Percentiles rank a stretch among this genome's conserved stretches.
phyloP scores from a whole-genome alignment of 2,888 invertebrate species.

The Ptilodon capucinus region DNA sequence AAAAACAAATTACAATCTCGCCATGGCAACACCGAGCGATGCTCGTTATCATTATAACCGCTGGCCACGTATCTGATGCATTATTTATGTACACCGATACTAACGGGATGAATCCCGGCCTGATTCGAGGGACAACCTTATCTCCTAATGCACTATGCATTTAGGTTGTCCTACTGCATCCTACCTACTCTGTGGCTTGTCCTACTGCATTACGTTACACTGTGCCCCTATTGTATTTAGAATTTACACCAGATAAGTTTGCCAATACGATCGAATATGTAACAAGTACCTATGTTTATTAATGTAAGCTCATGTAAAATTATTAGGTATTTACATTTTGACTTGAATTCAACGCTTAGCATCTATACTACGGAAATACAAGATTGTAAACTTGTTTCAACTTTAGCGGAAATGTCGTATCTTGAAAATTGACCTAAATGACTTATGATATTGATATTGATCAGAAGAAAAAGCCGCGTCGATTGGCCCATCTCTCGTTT shows the following conservation, averaged over 20 bases:
- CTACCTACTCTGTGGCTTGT: neutral
- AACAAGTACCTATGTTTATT: neutral
- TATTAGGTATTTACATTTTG: neutral
- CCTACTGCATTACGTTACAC: neutral
- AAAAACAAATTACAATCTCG: neutral
- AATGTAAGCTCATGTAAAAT: neutral
- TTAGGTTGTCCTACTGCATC: slow-evolving; percentile 10
- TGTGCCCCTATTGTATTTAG: neutral
- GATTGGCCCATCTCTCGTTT: too few species aligned
- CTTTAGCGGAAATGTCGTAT: too few species aligned
- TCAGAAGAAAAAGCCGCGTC: too few species aligned
- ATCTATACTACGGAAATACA: neutral
- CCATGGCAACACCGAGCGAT: slow-evolving; percentile 1
- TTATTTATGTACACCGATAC: slow-evolving; percentile 54
- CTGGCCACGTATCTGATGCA: slow-evolving; percentile 47
- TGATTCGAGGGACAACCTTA: slow-evolving; percentile 16
- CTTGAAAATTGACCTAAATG: too few species aligned
- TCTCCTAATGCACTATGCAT: slow-evolving; percentile 35
- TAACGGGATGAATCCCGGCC: slow-evolving; percentile 42
- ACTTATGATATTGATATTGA: too few species aligned
- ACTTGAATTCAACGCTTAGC: neutral
- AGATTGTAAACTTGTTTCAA: too few species aligned
- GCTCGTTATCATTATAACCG: slow-evolving; percentile 59
- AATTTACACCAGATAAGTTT: neutral
- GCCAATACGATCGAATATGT: neutral